phyloP scores from a whole-genome alignment of 2,888 invertebrate genomes.

The Sacculina carcini region DNA sequence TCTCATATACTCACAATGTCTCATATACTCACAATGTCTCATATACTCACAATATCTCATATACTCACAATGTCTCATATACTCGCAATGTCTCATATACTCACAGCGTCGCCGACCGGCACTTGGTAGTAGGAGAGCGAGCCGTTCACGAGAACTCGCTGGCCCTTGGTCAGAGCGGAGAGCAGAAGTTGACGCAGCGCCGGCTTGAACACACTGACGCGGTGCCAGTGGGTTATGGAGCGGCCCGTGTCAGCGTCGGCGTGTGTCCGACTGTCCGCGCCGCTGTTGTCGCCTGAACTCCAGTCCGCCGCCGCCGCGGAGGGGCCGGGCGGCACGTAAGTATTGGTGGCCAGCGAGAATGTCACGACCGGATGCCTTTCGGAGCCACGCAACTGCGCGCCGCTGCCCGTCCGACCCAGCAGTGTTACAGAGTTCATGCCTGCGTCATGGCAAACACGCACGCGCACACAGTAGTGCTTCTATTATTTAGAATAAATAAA shows the following conservation, averaged over 20 bases:
- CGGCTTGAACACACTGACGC: constrained; percentile 61
- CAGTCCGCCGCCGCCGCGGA: neutral
- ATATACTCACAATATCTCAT: too few relatives aligned
- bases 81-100: too few relatives aligned
- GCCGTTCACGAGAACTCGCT: constrained; percentile 53
- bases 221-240: constrained; percentile 38
- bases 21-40: too few relatives aligned
- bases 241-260: neutral
- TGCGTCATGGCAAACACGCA: too few relatives aligned
- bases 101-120: too few relatives aligned
- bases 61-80: too few relatives aligned
- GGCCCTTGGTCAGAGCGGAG: constrained; percentile 57
- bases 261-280: neutral
- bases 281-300: neutral
- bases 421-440: constrained; percentile 19
- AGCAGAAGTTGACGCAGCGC: constrained; percentile 48
- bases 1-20: too few relatives aligned
- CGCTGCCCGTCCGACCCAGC: constrained; percentile 62
- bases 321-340: constrained; percentile 27
- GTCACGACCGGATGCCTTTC: constrained; percentile 58
- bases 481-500: too few relatives aligned
- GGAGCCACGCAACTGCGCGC: constrained; percentile 57
- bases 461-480: too few relatives aligned
- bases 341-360: constrained; percentile 71
- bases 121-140: constrained; percentile 42